These are phyloP conservation scores for Rhamnusium bicolor DNA, from an alignment of 2,888 invertebrate genomes.

Conservation along the genomic window DNA sequence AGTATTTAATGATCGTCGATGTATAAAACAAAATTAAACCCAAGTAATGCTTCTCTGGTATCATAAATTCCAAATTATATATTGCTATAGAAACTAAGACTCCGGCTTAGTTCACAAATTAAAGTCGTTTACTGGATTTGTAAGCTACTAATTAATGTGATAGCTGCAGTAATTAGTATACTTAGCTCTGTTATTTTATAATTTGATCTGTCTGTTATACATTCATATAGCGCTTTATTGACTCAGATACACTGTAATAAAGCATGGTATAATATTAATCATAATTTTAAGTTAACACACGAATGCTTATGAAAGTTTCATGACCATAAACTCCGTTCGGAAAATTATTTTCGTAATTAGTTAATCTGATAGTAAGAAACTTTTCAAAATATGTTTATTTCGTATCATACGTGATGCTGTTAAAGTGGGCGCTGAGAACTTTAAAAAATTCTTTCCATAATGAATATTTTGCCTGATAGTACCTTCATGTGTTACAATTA, in stretches of 20 bases:
- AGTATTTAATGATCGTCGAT: background rate
- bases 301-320: no score
- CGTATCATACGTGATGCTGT: no score
- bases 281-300: no score
- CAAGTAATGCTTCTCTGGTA: background rate
- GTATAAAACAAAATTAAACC: slow-evolving; percentile 5
- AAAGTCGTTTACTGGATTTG: slow-evolving; percentile 18
- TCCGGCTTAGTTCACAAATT: slow-evolving; percentile 12
- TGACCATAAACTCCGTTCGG: no score
- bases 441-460: no score
- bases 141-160: slow-evolving; percentile 31
- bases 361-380: no score
- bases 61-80: slow-evolving; percentile 16
- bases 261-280: no score
- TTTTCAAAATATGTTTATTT: no score
- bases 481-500: no score
- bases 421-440: no score
- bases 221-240: background rate
- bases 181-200: slow-evolving; percentile 24
- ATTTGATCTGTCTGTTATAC: background rate
- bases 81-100: slow-evolving; percentile 8
- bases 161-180: slow-evolving; percentile 39
- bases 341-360: no score
- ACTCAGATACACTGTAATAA: background rate
- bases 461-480: no score